Evolutionary conservation across 2,797 vertebrate species (phyloP), one percentile per base, ranked within the genome.

Genomic region (Arrhamphus sclerolepis): DNA sequence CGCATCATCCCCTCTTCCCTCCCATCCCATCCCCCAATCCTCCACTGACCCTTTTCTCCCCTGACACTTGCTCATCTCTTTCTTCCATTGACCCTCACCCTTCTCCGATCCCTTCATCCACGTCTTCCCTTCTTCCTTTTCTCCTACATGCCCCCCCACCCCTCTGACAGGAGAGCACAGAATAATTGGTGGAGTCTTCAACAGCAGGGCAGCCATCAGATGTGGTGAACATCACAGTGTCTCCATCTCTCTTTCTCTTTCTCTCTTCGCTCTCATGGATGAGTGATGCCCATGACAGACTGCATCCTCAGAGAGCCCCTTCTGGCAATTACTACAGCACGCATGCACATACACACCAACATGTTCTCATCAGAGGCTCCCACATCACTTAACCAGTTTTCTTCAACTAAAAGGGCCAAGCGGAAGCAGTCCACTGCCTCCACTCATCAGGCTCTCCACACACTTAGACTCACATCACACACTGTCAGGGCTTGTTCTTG

Each of bases 351-450:
- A 55, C 46, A 69, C 63, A 50, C 56, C 46, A 21, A 56, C 40
- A 39, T 56, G 10, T 52, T 69, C 65, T 75, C 77, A 76, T 74
- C 77, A 62, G 80, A 86, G 80, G 84, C 80, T 87, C 79, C 84
- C 78, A 78, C 77, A 85, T 83, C 85, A 87, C 85, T 90, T 88
- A 84, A 85, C 82, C 83, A 83, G 80, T 85, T 78, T 81, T 84
- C 71, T 81, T 80, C 83, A 58, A 71, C 75, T 67, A 62, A 84
- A 79, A 77, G 73, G 75, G 59, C 75, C 0, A 34, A 71, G 72
- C 55, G 18, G 67, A 84, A 85, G 81, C 76, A 73, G 75, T 80
- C 71, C 34, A 31, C 53, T 39, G 56, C 60, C 56, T 73, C 48
- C 34, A 48, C 74, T 85, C 60, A 67, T 77, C 79, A 75, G 53